Evolutionary conservation across 2,888 invertebrate species (phyloP).

Genomic region (Plagodis dolabraria): DNA sequence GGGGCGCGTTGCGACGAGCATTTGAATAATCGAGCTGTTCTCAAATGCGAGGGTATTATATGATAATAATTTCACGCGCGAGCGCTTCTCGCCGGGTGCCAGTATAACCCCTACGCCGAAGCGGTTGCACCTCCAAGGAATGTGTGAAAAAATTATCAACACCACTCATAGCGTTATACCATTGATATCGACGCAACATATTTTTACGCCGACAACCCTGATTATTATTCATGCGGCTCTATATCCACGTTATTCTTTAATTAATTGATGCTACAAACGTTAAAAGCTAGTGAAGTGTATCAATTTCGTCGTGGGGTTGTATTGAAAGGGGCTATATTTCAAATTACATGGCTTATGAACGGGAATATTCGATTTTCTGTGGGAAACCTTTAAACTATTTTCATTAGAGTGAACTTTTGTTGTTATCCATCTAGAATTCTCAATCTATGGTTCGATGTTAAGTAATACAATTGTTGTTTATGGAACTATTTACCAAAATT

Average conservation of each 20-base stretch:
- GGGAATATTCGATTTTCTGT: slow-evolving; percentile 18
- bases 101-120: slow-evolving; percentile 45
- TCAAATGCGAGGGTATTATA: slow-evolving; percentile 76
- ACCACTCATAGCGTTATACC: slow-evolving; percentile 8
- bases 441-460: no score
- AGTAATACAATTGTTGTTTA: no score
- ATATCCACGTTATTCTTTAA: slow-evolving; percentile 59
- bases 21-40: slow-evolving; percentile 80
- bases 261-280: slow-evolving; percentile 75
- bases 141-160: slow-evolving; percentile 72
- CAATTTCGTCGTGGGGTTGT: slow-evolving; percentile 47
- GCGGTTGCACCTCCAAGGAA: slow-evolving; percentile 62
- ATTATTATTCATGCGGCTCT: slow-evolving; percentile 48
- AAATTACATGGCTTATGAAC: slow-evolving; percentile 33
- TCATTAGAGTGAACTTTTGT: background rate
- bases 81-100: slow-evolving; percentile 63
- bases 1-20: slow-evolving; percentile 64
- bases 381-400: slow-evolving; percentile 22
- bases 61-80: slow-evolving; percentile 84
- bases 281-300: slow-evolving; percentile 68
- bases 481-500: no score
- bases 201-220: slow-evolving; percentile 52
- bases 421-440: no score
- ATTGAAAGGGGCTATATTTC: slow-evolving; percentile 35
- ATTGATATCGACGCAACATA: slow-evolving; percentile 34